Percentiles rank a stretch among this genome's conserved stretches.
phyloP scores from a whole-genome alignment of 2,888 invertebrate genomes.

The Cinara cedri region DNA sequence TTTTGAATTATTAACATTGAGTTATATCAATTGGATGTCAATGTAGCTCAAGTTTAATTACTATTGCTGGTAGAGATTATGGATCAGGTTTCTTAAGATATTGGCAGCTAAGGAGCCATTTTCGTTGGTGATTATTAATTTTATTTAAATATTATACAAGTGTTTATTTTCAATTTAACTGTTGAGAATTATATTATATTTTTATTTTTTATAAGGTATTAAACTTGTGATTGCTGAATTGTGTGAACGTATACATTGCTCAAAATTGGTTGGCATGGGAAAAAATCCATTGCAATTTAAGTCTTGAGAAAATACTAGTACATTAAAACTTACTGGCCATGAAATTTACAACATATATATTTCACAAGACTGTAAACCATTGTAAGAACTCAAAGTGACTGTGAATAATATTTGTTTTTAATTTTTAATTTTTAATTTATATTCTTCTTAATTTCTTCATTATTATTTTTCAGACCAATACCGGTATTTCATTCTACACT shows the following conservation, averaged over 20 bases:
- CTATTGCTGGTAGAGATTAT: constrained; percentile 95
- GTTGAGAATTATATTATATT: too few species aligned
- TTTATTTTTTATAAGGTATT: constrained; percentile 70
- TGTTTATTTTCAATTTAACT: too few species aligned
- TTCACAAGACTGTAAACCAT: constrained; percentile 74
- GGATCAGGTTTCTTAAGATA: constrained; percentile 97
- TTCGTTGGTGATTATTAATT: constrained; percentile 71
- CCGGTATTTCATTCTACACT: constrained; percentile 75
- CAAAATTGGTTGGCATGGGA: constrained; percentile 98
- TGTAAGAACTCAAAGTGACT: constrained; percentile 75
- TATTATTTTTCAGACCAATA: constrained; percentile 66
- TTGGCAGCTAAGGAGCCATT: constrained; percentile 98
- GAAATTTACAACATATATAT: constrained; percentile 79
- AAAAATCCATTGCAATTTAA: constrained; percentile 92
- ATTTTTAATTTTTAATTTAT: constrained; percentile 1
- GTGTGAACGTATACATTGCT: constrained; percentile 96
- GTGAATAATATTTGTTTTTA: constrained; percentile 64
- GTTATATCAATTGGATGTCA: constrained; percentile 79
- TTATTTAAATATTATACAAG: background rate
- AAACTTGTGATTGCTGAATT: constrained; percentile 96
- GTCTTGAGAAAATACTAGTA: constrained; percentile 78
- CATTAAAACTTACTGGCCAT: constrained; percentile 79
- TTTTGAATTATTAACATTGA: constrained; percentile 57
- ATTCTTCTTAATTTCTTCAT: constrained; percentile 58
- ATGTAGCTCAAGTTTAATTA: constrained; percentile 89